phyloP scores from a whole-genome alignment of 2,888 invertebrate genomes.

The Anagyrus pseudococci region DNA sequence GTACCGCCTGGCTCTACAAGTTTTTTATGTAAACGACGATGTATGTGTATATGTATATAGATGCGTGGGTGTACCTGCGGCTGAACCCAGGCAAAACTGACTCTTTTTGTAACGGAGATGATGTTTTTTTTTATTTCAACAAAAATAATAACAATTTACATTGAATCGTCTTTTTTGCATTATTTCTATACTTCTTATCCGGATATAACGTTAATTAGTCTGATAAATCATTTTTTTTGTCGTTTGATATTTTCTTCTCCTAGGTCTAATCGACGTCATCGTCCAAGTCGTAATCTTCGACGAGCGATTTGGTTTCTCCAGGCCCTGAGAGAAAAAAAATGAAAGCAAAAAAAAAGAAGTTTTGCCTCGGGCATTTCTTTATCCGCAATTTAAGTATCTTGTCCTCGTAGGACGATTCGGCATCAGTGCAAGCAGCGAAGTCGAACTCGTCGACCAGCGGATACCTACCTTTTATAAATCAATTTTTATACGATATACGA shows the following conservation, averaged over 20 bases:
- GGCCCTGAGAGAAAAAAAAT: slow-evolving; percentile 31
- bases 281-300: too few species aligned
- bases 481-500: too few species aligned
- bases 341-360: slow-evolving; percentile 41
- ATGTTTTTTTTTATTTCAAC: slow-evolving; percentile 61
- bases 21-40: too few species aligned
- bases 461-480: too few species aligned
- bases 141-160: slow-evolving; percentile 64
- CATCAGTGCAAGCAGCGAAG: slow-evolving; percentile 26
- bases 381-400: slow-evolving; percentile 48
- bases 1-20: too few species aligned
- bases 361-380: slow-evolving; percentile 44
- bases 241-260: slow-evolving; percentile 36
- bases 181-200: too few species aligned
- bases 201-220: too few species aligned
- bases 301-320: slow-evolving; percentile 1
- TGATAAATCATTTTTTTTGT: slow-evolving; percentile 41
- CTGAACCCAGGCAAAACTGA: slow-evolving; percentile 27
- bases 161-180: too few species aligned
- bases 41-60: too few species aligned
- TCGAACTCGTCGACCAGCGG: slow-evolving; percentile 30
- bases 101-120: slow-evolving; percentile 57
- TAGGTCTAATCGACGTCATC: slow-evolving; percentile 10
- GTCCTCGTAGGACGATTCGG: slow-evolving; percentile 36
- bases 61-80: too few species aligned